phyloP scores from a whole-genome alignment of 2,888 invertebrate genomes.

The Tetragonula carbonaria region DNA sequence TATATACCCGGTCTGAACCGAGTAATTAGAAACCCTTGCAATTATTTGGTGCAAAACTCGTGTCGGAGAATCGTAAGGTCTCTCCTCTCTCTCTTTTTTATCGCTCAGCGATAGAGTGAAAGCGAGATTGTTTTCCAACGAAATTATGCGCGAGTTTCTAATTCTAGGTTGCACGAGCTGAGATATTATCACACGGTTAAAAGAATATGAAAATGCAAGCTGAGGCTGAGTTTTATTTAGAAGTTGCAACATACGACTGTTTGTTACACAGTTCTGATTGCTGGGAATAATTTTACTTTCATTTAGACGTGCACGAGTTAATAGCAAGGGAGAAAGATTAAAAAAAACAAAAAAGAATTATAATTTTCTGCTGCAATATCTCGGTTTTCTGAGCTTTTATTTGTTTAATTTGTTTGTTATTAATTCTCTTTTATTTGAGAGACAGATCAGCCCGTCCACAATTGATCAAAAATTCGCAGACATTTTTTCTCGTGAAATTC shows the following conservation, averaged over 20 bases:
- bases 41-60: neutral
- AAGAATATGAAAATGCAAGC: neutral
- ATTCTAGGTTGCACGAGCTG: neutral
- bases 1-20: neutral
- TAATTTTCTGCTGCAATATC: neutral
- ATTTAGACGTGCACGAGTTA: neutral
- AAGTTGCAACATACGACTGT: neutral
- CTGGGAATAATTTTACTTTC: neutral
- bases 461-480: neutral
- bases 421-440: too few relatives aligned
- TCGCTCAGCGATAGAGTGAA: slow-evolving; percentile 22
- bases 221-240: neutral
- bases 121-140: slow-evolving; percentile 21
- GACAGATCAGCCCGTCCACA: too few relatives aligned
- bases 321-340: neutral
- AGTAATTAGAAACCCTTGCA: neutral
- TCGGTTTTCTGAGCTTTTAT: neutral
- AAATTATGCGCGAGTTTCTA: slow-evolving; percentile 33
- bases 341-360: neutral
- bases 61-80: slow-evolving; percentile 16
- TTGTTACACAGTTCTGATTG: neutral
- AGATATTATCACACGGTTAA: neutral
- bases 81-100: slow-evolving; percentile 35
- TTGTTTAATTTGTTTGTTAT: neutral
- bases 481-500: too few relatives aligned